Percentiles rank a stretch among this genome's conserved stretches.
phyloP scores from a whole-genome alignment of 2,888 invertebrate genomes.

The Mallateleia sp. region DNA sequence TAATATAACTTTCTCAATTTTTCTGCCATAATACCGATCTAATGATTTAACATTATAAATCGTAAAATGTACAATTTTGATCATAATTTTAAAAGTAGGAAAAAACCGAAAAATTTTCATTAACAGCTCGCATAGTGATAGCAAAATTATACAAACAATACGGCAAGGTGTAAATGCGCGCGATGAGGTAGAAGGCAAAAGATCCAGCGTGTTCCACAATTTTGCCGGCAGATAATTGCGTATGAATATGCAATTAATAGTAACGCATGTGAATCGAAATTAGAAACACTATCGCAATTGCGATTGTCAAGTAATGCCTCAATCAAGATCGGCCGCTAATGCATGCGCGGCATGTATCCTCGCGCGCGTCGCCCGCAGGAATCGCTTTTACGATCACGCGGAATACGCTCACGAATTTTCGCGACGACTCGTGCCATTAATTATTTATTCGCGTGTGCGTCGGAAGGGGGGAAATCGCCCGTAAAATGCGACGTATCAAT shows the following conservation, averaged over 20 bases:
- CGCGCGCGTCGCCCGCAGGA: conserved; percentile 28
- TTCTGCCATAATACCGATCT: no score
- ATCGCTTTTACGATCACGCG: conserved; percentile 58
- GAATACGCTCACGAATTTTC: conserved; percentile 49
- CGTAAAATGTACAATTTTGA: no score
- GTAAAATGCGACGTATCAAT: conserved; percentile 12
- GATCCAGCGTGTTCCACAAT: background rate
- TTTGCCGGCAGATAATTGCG: conserved; percentile 27
- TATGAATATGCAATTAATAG: conserved; percentile 66
- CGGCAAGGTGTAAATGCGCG: background rate
- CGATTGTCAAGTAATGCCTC: conserved; percentile 63
- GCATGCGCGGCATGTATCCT: conserved; percentile 64
- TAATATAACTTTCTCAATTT: no score
- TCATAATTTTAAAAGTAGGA: no score
- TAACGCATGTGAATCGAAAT: conserved; percentile 43
- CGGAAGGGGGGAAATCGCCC: conserved; percentile 4
- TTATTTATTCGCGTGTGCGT: conserved; percentile 53
- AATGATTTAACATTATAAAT: no score
- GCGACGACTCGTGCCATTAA: conserved; percentile 17
- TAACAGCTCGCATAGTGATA: no score
- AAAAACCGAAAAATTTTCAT: no score
- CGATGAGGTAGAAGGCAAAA: no score
- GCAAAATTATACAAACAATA: background rate
- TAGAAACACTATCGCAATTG: conserved; percentile 36
- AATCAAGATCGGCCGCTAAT: conserved; percentile 66